These are phyloP conservation scores for Strix uralensis DNA, from an alignment of 2,113 vertebrate species.

Conservation along the genomic window DNA sequence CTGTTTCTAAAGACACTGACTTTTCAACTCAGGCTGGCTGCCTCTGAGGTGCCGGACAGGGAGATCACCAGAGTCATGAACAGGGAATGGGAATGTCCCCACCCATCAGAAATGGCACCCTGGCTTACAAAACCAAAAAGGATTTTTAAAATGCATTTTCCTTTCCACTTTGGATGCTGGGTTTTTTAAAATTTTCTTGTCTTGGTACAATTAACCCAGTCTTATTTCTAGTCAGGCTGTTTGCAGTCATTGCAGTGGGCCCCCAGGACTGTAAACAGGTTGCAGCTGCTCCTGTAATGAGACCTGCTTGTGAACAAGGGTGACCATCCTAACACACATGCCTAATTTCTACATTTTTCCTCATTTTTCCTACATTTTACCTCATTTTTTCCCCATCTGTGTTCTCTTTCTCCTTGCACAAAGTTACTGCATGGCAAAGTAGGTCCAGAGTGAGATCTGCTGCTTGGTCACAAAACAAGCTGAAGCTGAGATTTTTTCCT, in stretches of 20 bases:
- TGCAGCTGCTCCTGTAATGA: neutral
- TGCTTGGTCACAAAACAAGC: neutral
- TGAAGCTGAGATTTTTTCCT: neutral
- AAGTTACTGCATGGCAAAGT: neutral
- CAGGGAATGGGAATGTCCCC: neutral
- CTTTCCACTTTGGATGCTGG: neutral
- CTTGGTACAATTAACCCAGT: neutral
- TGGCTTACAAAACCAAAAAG: neutral
- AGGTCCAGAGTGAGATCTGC: fast-evolving
- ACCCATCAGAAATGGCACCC: neutral
- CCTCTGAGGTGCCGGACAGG: neutral
- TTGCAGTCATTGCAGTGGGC: neutral
- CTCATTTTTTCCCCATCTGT: neutral
- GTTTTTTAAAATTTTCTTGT: neutral
- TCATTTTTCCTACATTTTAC: neutral
- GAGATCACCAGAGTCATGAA: neutral
- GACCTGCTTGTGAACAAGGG: neutral
- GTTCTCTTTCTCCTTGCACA: neutral
- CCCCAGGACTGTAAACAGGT: neutral
- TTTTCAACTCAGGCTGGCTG: neutral
- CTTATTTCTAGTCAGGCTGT: neutral
- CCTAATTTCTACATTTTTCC: neutral
- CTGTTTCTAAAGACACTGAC: neutral
- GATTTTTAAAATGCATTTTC: neutral
- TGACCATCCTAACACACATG: neutral